These are phyloP conservation scores for Bruchidius siliquastri DNA, from an alignment of 2,888 invertebrate genomes.

Conservation along the genomic window DNA sequence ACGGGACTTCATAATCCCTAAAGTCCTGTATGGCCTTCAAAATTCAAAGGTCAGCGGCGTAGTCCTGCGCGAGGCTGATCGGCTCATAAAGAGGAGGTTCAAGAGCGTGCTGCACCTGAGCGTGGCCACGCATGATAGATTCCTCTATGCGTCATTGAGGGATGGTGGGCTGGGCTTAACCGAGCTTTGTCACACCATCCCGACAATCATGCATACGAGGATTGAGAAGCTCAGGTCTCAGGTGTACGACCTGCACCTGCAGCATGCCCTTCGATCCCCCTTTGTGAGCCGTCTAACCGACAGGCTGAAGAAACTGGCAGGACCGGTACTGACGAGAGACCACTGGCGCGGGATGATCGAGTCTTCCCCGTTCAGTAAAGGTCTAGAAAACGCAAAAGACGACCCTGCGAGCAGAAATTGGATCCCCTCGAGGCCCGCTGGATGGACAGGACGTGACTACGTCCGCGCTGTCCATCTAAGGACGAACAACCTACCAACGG, in stretches of 20 bases:
- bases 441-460: conserved; percentile 23
- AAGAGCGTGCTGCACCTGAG: conserved; percentile 54
- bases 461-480: conserved; percentile 16
- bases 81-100: no score
- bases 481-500: conserved; percentile 10
- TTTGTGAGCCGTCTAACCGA: not conserved
- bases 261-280: conserved; percentile 9
- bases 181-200: conserved; percentile 14
- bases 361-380: conserved; percentile 9
- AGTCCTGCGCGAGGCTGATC: no score
- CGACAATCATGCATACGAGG: conserved; percentile 6
- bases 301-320: not conserved
- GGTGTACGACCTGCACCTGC: conserved; percentile 10
- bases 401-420: not conserved
- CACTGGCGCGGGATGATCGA: conserved; percentile 6
- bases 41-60: no score
- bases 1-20: no score
- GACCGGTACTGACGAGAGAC: not conserved
- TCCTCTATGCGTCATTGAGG: conserved; percentile 21
- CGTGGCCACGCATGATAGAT: conserved; percentile 38
- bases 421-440: not conserved
- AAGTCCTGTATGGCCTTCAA: no score
- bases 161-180: conserved; percentile 30
- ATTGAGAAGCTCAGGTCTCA: conserved; percentile 6
- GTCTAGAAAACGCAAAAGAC: conserved; percentile 9